A percentile compares a stretch with the other conserved stretches of the same genome.
Conservation (phyloP, 2,797 vertebrate genomes). For the Pantherophis alleghaniensis region DNA sequence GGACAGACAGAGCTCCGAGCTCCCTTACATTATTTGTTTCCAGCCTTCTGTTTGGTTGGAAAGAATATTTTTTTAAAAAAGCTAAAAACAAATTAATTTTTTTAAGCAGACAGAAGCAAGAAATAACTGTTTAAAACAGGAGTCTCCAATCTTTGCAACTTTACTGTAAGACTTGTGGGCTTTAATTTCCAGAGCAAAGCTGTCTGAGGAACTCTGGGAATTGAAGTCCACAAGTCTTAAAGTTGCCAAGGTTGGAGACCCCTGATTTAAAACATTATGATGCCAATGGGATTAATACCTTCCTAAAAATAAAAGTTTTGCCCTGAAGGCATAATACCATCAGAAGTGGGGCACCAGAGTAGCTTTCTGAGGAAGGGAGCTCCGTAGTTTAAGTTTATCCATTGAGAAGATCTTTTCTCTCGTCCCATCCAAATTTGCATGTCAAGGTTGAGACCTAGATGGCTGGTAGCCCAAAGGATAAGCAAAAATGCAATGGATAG, state of each 20-base stretch:
- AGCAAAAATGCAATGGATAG: not conserved
- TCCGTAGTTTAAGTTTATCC: not conserved
- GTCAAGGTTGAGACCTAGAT: not conserved
- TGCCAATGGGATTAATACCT: not conserved
- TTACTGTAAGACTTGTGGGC: too few relatives aligned
- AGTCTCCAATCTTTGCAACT: not conserved
- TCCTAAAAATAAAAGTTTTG: not conserved
- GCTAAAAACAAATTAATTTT: not conserved
- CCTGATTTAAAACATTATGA: not conserved
- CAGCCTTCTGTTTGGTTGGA: not conserved
- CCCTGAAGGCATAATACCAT: not conserved
- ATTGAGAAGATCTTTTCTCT: not conserved
- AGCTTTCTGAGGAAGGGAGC: not conserved
- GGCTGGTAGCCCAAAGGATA: not conserved
- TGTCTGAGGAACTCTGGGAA: too few relatives aligned
- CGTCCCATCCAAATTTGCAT: not conserved
- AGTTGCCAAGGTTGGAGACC: too few relatives aligned
- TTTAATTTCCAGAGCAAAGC: too few relatives aligned
- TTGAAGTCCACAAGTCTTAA: too few relatives aligned
- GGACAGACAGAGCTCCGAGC: not conserved
- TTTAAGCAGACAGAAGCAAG: not conserved
- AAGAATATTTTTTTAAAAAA: not conserved
- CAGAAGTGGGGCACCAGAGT: not conserved
- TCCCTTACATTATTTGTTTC: not conserved
- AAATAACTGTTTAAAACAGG: not conserved